A percentile compares a stretch with the other conserved stretches of the same genome.
phyloP scores from a whole-genome alignment of 2,888 invertebrate genomes.

The Tetanocera ferruginea region DNA sequence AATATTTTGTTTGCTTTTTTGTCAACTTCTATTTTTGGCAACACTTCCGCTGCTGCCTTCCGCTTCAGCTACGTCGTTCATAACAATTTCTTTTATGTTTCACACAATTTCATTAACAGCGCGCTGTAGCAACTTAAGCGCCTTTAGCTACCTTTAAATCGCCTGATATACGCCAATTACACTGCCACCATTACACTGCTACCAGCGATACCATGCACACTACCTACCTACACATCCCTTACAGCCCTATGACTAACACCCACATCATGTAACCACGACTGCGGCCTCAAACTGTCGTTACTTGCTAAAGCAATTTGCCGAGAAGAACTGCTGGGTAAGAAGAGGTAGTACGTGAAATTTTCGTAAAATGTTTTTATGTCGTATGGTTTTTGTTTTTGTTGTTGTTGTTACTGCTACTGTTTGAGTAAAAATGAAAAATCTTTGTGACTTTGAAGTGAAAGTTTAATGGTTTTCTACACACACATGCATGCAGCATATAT shows the following conservation, averaged over 20 bases:
- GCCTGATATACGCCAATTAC: too few species aligned
- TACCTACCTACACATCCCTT: background rate
- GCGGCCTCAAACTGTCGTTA: background rate
- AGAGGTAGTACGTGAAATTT: too few species aligned
- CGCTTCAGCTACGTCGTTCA: too few species aligned
- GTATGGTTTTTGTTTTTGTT: background rate
- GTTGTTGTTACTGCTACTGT: background rate
- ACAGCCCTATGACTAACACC: background rate
- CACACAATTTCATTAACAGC: too few species aligned
- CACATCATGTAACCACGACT: background rate
- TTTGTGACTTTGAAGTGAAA: conserved; percentile 11
- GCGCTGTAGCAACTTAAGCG: background rate
- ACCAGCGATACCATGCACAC: background rate
- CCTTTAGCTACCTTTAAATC: background rate
- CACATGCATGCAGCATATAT: background rate
- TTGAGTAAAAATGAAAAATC: background rate
- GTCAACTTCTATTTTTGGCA: too few species aligned
- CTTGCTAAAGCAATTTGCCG: background rate
- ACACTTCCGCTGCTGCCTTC: too few species aligned
- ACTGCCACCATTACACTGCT: too few species aligned
- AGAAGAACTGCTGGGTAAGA: background rate
- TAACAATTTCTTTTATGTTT: too few species aligned
- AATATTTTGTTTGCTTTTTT: too few species aligned
- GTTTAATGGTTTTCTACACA: conserved; percentile 15
- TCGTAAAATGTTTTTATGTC: too few species aligned